Percentiles rank a stretch among this genome's conserved stretches.
These are phyloP conservation scores for Tachycineta bicolor DNA, from an alignment of 2,113 vertebrate species.

Conservation along the genomic window DNA sequence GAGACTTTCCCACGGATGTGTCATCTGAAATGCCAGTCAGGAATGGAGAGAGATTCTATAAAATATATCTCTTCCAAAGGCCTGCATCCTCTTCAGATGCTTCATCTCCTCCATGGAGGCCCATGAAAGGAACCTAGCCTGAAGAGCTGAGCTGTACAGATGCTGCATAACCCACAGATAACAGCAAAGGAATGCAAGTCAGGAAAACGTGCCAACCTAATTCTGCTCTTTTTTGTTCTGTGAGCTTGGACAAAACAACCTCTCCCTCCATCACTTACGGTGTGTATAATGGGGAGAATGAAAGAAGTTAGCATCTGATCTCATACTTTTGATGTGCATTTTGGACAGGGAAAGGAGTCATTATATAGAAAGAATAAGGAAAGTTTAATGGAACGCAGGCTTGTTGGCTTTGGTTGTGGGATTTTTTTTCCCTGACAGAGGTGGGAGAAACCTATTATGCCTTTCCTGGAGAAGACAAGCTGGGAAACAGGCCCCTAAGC, in stretches of 20 bases:
- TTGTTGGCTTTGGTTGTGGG: neutral
- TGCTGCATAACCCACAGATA: neutral
- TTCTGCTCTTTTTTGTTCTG: neutral
- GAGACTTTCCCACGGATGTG: neutral
- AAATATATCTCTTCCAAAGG: neutral
- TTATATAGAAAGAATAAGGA: neutral
- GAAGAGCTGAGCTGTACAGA: neutral
- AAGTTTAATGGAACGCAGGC: neutral
- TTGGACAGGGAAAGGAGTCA: neutral
- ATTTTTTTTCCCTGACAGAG: neutral
- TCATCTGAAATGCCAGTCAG: neutral
- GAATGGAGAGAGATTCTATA: neutral
- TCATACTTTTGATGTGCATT: neutral
- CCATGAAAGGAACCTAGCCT: neutral
- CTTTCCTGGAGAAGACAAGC: neutral
- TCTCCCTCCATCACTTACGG: neutral
- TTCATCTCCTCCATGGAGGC: neutral
- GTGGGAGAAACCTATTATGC: neutral
- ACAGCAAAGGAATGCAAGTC: neutral
- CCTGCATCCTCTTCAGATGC: neutral
- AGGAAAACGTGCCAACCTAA: rapidly evolving
- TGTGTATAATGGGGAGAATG: neutral
- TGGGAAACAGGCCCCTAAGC: neutral
- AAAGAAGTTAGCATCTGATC: neutral
- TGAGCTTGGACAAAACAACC: neutral